phyloP scores from a whole-genome alignment of 2,888 invertebrate species.

The Drosophila fulvimacula region DNA sequence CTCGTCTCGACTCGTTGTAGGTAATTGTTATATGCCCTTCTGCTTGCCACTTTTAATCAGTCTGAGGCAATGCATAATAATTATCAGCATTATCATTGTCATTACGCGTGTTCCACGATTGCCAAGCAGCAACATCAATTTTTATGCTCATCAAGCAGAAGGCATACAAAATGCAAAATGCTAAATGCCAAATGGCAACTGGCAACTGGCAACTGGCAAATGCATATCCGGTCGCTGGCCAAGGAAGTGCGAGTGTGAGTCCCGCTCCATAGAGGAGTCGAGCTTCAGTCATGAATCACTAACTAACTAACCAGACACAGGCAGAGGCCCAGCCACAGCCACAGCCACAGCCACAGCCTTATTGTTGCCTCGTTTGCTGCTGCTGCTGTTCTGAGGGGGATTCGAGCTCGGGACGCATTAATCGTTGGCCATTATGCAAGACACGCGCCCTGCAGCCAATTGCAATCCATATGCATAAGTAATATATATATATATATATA shows the following conservation, averaged over 20 bases:
- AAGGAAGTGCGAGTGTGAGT: constrained; percentile 57
- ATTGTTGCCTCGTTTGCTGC: constrained; percentile 48
- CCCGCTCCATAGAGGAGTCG: constrained; percentile 28
- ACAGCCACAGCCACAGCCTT: constrained; percentile 18
- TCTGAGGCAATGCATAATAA: constrained; percentile 65
- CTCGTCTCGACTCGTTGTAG: constrained; percentile 17
- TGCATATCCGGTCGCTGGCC: constrained; percentile 73
- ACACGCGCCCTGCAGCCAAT: constrained; percentile 72
- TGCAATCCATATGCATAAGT: constrained; percentile 69
- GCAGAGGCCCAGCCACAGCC: not conserved
- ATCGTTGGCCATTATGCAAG: constrained; percentile 74
- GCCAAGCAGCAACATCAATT: constrained; percentile 45
- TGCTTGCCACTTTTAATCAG: constrained; percentile 63
- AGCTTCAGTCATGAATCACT: constrained; percentile 67
- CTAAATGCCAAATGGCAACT: constrained; percentile 33
- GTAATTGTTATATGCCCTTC: constrained; percentile 27
- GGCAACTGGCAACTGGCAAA: constrained; percentile 40
- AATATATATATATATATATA: constrained; percentile 19
- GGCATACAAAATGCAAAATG: constrained; percentile 56
- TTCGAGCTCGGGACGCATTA: constrained; percentile 54
- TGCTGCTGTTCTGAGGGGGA: constrained; percentile 10
- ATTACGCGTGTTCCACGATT: constrained; percentile 35
- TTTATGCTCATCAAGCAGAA: constrained; percentile 45
- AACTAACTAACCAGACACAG: constrained; percentile 55
- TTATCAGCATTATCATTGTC: constrained; percentile 45